Evolutionary conservation across 2,113 vertebrate genomes (phyloP).

Genomic region (Brachypodius melanocephalos): DNA sequence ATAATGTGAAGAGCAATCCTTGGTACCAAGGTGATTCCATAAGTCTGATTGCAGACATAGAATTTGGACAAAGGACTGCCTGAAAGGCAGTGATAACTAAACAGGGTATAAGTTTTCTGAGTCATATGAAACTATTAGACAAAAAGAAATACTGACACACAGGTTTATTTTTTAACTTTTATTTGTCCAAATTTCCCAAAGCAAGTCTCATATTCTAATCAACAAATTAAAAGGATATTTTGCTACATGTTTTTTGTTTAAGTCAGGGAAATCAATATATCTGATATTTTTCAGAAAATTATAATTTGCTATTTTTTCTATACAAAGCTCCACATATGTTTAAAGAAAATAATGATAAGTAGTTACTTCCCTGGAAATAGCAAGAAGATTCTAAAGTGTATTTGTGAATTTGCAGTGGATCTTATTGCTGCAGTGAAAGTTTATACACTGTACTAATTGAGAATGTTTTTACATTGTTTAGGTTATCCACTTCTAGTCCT

Average conservation of each 20-base stretch:
- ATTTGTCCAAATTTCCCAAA: neutral
- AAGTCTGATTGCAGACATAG: accelerated
- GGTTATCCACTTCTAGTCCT: constrained; percentile 6
- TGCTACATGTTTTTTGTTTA: neutral
- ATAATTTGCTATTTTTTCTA: neutral
- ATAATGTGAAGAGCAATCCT: neutral
- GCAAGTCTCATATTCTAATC: neutral
- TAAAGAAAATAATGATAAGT: neutral
- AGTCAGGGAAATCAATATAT: neutral
- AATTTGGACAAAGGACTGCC: neutral
- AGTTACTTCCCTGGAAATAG: neutral
- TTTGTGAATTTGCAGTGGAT: neutral
- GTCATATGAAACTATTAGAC: neutral
- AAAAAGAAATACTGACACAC: neutral
- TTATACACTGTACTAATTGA: constrained; percentile 7
- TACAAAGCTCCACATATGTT: neutral
- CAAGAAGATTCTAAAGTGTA: neutral
- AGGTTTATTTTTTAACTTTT: neutral
- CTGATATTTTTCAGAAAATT: neutral
- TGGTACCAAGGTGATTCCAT: neutral
- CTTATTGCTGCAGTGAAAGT: neutral
- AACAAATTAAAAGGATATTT: neutral
- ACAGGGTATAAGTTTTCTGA: neutral
- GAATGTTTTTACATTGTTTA: neutral
- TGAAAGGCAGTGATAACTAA: neutral